Conservation (phyloP, 2,888 invertebrate species). For the Drosophila lutescens region DNA sequence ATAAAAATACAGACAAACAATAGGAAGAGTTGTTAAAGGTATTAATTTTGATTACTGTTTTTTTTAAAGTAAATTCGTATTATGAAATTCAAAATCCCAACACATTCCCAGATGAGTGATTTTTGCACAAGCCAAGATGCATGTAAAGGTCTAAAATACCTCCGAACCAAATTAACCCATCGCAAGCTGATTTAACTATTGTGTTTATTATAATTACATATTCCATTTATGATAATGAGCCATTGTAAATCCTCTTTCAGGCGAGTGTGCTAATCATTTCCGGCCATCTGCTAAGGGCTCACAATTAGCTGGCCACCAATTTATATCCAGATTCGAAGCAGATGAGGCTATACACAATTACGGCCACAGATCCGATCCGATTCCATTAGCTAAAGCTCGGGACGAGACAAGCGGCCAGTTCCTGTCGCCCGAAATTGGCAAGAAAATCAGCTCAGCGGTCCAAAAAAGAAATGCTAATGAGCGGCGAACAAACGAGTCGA, state of each 20-base stretch:
- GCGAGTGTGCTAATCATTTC: constrained; percentile 34
- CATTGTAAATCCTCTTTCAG: constrained; percentile 12
- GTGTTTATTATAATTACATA: neutral
- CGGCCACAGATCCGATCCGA: constrained; percentile 28
- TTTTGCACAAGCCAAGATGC: too few relatives aligned
- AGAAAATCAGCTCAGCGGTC: constrained; percentile 26
- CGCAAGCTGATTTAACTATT: neutral
- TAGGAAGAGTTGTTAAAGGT: too few relatives aligned
- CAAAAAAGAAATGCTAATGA: constrained; percentile 63
- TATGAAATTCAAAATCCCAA: too few relatives aligned
- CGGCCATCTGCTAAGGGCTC: constrained; percentile 25
- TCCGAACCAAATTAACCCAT: neutral
- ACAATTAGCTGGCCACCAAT: constrained; percentile 31
- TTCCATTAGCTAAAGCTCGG: constrained; percentile 50
- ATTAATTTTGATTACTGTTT: too few relatives aligned
- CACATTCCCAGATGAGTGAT: too few relatives aligned
- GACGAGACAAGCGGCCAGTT: constrained; percentile 43
- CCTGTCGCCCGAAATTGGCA: constrained; percentile 37
- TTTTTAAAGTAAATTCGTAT: too few relatives aligned
- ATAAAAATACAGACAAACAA: too few relatives aligned
- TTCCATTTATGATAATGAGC: constrained; percentile 29
- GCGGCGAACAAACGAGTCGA: constrained; percentile 29
- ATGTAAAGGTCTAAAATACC: too few relatives aligned
- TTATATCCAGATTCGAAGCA: constrained; percentile 23
- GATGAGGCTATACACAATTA: constrained; percentile 34